A percentile compares a stretch with the other conserved stretches of the same genome.
Evolutionary conservation across 2,113 vertebrate species (phyloP).

Genomic region (Microcebus murinus): DNA sequence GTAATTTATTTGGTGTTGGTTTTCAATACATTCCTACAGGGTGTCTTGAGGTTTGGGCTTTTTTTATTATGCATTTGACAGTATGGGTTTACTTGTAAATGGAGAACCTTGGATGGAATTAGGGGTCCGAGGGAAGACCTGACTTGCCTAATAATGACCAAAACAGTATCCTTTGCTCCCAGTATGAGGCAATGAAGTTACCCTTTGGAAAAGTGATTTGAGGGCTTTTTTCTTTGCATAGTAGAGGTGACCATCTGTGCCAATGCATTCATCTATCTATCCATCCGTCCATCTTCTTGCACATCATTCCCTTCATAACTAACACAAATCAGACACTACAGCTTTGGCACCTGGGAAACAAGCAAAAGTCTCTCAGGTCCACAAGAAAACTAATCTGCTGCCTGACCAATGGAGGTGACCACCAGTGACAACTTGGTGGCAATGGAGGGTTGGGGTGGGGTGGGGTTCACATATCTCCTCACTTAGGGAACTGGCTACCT

Average conservation of each 20-base stretch:
- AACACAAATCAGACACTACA: neutral
- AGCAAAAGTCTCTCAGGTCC: neutral
- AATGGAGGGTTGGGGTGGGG: neutral
- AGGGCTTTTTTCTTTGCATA: neutral
- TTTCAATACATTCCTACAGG: constrained; percentile 30
- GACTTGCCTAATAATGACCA: neutral
- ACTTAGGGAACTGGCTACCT: neutral
- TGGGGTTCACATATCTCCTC: neutral
- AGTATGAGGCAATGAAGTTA: neutral
- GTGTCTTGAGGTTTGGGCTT: constrained; percentile 18
- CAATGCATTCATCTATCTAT: too few species aligned
- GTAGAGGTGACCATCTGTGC: neutral
- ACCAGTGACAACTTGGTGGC: neutral
- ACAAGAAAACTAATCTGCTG: neutral
- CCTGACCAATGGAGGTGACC: neutral
- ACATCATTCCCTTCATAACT: neutral
- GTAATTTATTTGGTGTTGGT: constrained; percentile 15
- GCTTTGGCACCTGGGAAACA: neutral
- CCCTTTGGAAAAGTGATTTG: neutral
- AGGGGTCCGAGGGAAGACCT: neutral
- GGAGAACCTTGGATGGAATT: neutral
- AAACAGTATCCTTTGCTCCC: neutral
- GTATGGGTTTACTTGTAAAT: neutral
- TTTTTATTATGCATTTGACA: constrained; percentile 39
- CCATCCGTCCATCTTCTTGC: neutral